A percentile compares a stretch with the other conserved stretches of the same genome.
Conservation (phyloP, 2,797 vertebrate genomes). For the Oryzias dopingdopingensis region DNA sequence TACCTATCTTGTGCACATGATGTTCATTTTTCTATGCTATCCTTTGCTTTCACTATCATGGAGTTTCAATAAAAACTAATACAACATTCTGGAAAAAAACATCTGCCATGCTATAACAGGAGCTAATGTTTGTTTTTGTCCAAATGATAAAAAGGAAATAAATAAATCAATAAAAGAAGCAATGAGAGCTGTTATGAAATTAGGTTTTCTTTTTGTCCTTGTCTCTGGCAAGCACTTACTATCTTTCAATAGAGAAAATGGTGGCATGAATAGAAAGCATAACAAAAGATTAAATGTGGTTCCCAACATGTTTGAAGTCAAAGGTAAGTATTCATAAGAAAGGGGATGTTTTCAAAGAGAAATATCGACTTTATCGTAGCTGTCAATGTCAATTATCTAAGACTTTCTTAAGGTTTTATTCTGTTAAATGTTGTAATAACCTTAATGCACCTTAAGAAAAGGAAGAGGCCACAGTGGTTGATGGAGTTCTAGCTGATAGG, state of each 20-base stretch:
- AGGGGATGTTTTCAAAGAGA: conserved; percentile 5
- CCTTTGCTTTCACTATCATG: neutral
- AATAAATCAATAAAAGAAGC: conserved; percentile 27
- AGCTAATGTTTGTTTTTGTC: conserved; percentile 47
- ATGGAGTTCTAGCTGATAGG: conserved; percentile 10
- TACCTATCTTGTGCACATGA: too few species aligned
- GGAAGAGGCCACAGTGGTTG: too few species aligned
- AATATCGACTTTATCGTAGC: conserved; percentile 15
- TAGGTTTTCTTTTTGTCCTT: conserved; percentile 48
- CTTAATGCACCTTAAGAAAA: conserved; percentile 52
- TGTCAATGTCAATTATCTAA: conserved; percentile 50
- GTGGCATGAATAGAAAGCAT: neutral
- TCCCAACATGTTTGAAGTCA: conserved; percentile 19
- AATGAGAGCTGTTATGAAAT: conserved; percentile 57
- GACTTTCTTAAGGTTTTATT: conserved; percentile 34
- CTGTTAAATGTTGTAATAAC: conserved; percentile 66
- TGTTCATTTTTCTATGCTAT: too few species aligned
- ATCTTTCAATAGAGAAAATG: conserved; percentile 6
- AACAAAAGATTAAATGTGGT: conserved; percentile 7
- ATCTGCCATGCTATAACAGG: conserved; percentile 32
- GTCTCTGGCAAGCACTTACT: conserved; percentile 27
- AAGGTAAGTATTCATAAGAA: conserved; percentile 24
- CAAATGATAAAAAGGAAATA: conserved; percentile 14
- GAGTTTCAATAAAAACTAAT: conserved; percentile 20
- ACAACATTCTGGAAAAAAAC: conserved; percentile 39